A percentile compares a stretch with the other conserved stretches of the same genome.
phyloP scores from a whole-genome alignment of 2,113 vertebrate species.

The Myiagra hebetior region DNA sequence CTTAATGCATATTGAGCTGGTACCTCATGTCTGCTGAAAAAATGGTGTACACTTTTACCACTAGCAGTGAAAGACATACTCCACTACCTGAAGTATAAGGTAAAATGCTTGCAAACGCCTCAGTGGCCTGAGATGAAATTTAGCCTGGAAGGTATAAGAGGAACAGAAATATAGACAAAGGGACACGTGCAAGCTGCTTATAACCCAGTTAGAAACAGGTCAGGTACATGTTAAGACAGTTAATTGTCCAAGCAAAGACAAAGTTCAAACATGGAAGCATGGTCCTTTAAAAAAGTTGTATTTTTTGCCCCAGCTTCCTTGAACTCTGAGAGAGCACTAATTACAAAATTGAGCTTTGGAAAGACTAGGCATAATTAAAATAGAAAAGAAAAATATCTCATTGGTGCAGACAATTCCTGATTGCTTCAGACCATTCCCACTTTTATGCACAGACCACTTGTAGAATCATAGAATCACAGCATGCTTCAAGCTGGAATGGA shows the following conservation, averaged over 20 bases:
- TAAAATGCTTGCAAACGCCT: neutral
- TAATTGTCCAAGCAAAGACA: neutral
- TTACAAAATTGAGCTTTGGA: neutral
- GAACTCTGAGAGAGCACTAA: neutral
- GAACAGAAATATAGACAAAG: neutral
- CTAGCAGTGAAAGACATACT: neutral
- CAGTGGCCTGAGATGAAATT: neutral
- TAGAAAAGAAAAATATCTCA: neutral
- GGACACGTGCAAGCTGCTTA: accelerated
- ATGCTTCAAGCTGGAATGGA: neutral
- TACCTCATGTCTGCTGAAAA: neutral
- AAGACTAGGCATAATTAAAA: neutral
- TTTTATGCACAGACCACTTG: neutral
- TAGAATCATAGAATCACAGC: neutral
- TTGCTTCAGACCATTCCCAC: neutral
- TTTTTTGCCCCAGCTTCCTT: neutral
- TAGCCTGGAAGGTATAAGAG: neutral
- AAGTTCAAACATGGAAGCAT: neutral
- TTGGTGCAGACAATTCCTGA: neutral
- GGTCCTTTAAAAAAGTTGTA: neutral
- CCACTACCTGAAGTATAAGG: neutral
- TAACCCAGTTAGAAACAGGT: neutral
- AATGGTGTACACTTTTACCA: neutral
- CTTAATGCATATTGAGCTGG: accelerated
- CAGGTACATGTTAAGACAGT: neutral